Evolutionary conservation across 2,113 vertebrate species (phyloP).

Genomic region (Carlito syrichta): DNA sequence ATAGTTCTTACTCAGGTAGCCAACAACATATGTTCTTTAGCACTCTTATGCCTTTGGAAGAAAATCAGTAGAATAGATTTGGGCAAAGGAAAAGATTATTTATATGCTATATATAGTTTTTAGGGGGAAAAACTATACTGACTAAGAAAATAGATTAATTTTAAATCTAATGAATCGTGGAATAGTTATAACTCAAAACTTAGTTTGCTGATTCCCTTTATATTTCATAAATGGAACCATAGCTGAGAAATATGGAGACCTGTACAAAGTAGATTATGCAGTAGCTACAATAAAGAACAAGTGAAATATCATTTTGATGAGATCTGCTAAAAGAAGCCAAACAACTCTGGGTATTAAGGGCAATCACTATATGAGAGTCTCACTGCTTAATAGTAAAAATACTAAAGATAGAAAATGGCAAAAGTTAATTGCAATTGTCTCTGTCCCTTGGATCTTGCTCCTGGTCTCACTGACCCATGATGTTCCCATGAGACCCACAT

Average conservation of each 20-base stretch:
- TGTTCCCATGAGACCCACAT: background rate
- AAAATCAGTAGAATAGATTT: background rate
- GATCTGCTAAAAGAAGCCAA: background rate
- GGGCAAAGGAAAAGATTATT: background rate
- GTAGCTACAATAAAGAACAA: background rate
- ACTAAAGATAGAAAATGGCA: background rate
- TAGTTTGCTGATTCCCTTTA: background rate
- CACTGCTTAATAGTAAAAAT: background rate
- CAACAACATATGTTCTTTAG: conserved; percentile 45
- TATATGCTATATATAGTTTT: background rate
- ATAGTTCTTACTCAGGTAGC: conserved; percentile 52
- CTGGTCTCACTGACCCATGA: background rate
- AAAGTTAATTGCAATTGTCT: background rate
- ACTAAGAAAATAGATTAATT: background rate
- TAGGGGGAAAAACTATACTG: background rate
- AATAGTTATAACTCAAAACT: background rate
- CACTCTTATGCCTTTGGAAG: background rate
- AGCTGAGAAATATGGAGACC: background rate
- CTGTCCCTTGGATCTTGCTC: background rate
- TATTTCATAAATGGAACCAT: background rate
- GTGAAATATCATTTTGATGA: background rate
- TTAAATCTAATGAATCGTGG: background rate
- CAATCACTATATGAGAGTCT: background rate
- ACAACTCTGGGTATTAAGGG: background rate
- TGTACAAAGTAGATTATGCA: background rate